A percentile compares a stretch with the other conserved stretches of the same genome.
These are phyloP conservation scores for Acholoe squamosa DNA, from an alignment of 2,888 invertebrate genomes.

Conservation along the genomic window DNA sequence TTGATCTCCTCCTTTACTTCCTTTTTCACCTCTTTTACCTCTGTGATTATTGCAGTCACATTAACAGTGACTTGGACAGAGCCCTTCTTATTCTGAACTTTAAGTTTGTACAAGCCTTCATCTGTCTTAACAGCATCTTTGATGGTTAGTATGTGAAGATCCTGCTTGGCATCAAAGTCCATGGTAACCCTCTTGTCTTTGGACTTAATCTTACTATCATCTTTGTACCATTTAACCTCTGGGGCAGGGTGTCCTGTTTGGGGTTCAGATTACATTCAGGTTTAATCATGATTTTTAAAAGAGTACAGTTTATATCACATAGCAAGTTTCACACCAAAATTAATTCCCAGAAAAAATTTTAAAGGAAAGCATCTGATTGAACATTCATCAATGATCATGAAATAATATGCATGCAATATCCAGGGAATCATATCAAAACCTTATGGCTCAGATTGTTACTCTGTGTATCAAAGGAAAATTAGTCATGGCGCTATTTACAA, in stretches of 20 bases:
- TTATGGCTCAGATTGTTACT: too few relatives aligned
- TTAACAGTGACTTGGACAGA: neutral
- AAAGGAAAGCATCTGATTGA: too few relatives aligned
- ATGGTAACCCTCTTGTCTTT: conserved; percentile 54
- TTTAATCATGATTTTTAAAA: neutral
- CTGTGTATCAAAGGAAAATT: neutral
- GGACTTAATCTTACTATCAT: conserved; percentile 71
- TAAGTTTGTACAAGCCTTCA: conserved; percentile 64
- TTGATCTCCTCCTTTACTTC: conserved; percentile 18
- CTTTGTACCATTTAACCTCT: conserved; percentile 79
- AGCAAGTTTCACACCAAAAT: neutral
- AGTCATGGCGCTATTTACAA: neutral
- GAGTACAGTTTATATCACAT: neutral
- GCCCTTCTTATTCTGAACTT: neutral
- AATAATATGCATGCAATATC: too few relatives aligned
- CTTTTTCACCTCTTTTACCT: conserved; percentile 22
- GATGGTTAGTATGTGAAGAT: conserved; percentile 60
- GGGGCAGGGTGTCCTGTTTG: conserved; percentile 68
- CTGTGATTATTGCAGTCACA: neutral
- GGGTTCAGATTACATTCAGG: neutral
- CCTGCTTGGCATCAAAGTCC: conserved; percentile 36
- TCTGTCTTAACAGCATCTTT: conserved; percentile 64
- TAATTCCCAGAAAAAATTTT: too few relatives aligned
- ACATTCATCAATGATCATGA: too few relatives aligned
- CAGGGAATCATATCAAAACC: too few relatives aligned